These are phyloP conservation scores for Neria commutata DNA, from an alignment of 2,888 invertebrate species.

Conservation along the genomic window DNA sequence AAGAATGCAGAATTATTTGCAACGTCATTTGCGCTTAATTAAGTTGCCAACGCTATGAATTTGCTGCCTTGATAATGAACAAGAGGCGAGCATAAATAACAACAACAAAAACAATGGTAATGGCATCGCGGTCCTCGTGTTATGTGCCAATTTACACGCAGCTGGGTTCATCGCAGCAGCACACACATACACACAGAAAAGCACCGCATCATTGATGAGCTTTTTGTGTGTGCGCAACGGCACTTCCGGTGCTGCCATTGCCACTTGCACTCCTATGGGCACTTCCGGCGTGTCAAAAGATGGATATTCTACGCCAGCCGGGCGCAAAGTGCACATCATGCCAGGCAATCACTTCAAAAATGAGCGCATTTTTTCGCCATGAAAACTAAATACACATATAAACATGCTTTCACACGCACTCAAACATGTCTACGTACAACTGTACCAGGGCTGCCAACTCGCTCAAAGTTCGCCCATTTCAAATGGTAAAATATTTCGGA, in stretches of 20 bases:
- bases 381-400: too few relatives aligned
- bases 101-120: background rate
- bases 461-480: too few relatives aligned
- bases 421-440: too few relatives aligned
- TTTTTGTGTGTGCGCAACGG: too few relatives aligned
- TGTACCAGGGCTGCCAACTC: too few relatives aligned
- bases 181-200: conserved; percentile 43
- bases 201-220: conserved; percentile 48
- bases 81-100: background rate
- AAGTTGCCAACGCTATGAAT: conserved; percentile 41
- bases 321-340: too few relatives aligned
- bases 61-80: background rate
- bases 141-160: background rate
- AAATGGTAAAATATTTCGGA: too few relatives aligned
- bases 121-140: too few relatives aligned
- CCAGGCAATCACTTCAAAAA: too few relatives aligned
- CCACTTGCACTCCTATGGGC: background rate
- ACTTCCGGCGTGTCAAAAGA: background rate
- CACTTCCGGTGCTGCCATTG: conserved; percentile 15
- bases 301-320: too few relatives aligned
- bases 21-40: conserved; percentile 55
- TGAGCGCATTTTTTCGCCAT: too few relatives aligned
- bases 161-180: background rate
- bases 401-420: too few relatives aligned
- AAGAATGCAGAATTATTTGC: conserved; percentile 36